Evolutionary conservation across 2,888 invertebrate species (phyloP), one percentile per base, ranked within the genome.

Genomic region (Campoplex capitator): DNA sequence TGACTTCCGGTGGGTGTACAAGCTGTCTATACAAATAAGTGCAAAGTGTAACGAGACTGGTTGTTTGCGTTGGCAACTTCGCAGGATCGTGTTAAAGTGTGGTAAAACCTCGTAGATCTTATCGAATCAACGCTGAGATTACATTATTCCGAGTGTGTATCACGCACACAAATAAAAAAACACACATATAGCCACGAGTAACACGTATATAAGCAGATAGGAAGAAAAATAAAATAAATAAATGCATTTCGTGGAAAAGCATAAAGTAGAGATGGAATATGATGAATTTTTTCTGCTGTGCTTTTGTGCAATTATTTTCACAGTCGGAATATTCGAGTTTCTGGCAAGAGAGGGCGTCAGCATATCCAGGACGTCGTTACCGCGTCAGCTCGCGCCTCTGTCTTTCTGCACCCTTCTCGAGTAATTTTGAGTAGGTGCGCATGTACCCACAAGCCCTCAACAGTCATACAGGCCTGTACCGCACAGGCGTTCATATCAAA

Each of bases 331-430:
- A 84, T 85, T 87, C 79, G 87, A 83, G 87, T 83, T 74, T 84
- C 54, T 48, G 76, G 35, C 74, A 42, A 70, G 70, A 82, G 68
- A 82, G 81, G 74, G 87, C 70, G 79, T n/a, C n/a, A n/a, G n/a
- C n/a, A n/a, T 79, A 85, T 83, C 87, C 87, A 83, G 87, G 87
- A 87, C 87, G 87, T 87, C 87, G 87, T 87, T 87, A 87, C 67
- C 79, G 76, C 75, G 71, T 75, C 86, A 78, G 76, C 68, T 77
- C 80, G 71, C 80, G 42, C 70, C 81, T 78, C 54, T 51, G 67
- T 84, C 81, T 56, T 13, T 80, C 80, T 51, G 42, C 80, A 76
- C 78, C 78, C 83, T 83, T 70, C 71, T 35, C 75, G 18, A 56
- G 73, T 67, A 75, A 84, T 84, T 82, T 85, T 76, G 84, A 85